Evolutionary conservation across 92 coral and sea anemone genomes (phyloP).

Genomic region (Nematostella vectensis): DNA sequence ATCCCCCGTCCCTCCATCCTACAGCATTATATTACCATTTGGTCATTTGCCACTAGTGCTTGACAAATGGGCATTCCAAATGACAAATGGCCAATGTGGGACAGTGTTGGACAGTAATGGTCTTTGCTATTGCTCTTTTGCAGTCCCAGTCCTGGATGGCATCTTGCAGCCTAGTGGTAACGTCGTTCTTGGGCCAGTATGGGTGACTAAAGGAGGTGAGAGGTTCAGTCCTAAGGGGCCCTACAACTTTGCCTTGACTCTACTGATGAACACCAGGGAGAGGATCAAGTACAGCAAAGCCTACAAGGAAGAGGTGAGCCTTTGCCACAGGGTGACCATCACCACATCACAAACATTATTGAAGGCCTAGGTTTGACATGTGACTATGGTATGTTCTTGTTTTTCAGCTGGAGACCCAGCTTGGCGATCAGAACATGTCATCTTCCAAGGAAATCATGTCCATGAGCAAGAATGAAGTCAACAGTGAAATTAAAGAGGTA

Average conservation of each 20-base stretch:
- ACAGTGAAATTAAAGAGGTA: conserved; percentile 68
- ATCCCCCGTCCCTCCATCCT: too few species aligned
- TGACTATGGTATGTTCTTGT: conserved; percentile 1
- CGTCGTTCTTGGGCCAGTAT: conserved; percentile 75
- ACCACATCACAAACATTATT: too few species aligned
- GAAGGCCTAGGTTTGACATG: not conserved
- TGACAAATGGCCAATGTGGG: too few species aligned
- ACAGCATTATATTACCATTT: too few species aligned
- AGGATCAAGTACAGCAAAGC: conserved; percentile 73
- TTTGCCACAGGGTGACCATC: too few species aligned
- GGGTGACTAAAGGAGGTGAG: conserved; percentile 92
- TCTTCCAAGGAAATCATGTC: conserved; percentile 82
- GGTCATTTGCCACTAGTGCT: too few species aligned
- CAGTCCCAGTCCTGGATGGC: conserved; percentile 85
- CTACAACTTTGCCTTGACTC: conserved; percentile 55
- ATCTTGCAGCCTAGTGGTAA: conserved; percentile 78
- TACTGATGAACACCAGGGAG: conserved; percentile 60
- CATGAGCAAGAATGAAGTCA: conserved; percentile 59
- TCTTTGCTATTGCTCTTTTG: not conserved
- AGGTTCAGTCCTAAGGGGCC: conserved; percentile 94
- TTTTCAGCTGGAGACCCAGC: conserved; percentile 56
- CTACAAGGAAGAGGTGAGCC: conserved; percentile 68
- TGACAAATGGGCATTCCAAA: too few species aligned
- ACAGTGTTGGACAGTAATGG: too few species aligned
- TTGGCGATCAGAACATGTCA: conserved; percentile 30